Evolutionary conservation across 2,888 invertebrate genomes (phyloP), one percentile per base, ranked within the genome.

Genomic region (Dicyrtoma fusca): DNA sequence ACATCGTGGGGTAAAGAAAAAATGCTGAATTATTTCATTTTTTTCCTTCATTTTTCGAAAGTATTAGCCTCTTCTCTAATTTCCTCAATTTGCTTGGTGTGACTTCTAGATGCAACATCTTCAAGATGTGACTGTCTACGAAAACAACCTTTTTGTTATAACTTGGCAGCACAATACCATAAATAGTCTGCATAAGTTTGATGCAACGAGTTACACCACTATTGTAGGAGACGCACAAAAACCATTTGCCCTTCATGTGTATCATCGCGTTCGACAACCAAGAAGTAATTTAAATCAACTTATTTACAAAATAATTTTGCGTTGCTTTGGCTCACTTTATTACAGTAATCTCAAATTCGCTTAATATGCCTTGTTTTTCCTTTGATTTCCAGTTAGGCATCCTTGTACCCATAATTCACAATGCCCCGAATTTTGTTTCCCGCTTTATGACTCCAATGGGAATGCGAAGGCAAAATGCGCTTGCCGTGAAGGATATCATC

Each of bases 191-290:
- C 86, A 89, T 81, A 89, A 89, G 82, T 87, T 86, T 76, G 84
- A 86, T 69, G 82, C 85, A 1, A 84, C 85, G 69, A 84, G 86
- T 59, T 84, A 84, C 74, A 83, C 84, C 74, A 84, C 85, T 23
- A 69, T 82, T 34, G 82, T 87, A 25, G 81, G 83, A 69, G 87
- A 88, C 82, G 85, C 87, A 70, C 87, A 86, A 71, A 85, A 88
- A 47, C 90, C 90, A 14, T 87, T 87, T 81, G 87, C 88, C 81
- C 87, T 90, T 79, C 87, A 90, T 77, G 88, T 91, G 62, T 92
- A 89, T 84, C 93, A 93, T 85, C 86, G 90, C 71, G 91, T 90
- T 83, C 85, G 89, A 71, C 94, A 94, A 84, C 93, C 93, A 13
- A 86, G 88, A 82, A 87, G 89, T 89, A 84, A 17, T 62, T 62